Evolutionary conservation across 2,113 vertebrate genomes (phyloP), one percentile per base, ranked within the genome.

Genomic region (Eonycteris spelaea): DNA sequence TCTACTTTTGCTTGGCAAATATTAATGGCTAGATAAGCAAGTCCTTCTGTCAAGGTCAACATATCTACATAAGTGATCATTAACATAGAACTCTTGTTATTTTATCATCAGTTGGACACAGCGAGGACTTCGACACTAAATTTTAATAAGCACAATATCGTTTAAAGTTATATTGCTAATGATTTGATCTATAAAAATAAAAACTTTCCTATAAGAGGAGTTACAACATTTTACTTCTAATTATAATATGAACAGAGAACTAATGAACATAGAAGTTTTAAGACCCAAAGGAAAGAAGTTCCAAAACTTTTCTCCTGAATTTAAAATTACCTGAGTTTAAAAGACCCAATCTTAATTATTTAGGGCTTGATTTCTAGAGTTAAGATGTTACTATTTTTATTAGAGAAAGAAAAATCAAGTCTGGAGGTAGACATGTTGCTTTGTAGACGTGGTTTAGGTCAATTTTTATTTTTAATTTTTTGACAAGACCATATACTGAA

Each of bases 191-290:
- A 7, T n/a, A 77, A 18, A 70, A 90, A 63, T 73, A 84, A 51
- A 93, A 70, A 40, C 28, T 87, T 67, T 90, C 13, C 5, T 94
- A 16, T 9, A 59, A 77, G 57, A 59, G 24, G 48, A 86, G 3
- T 91, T 92, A 40, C 0, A 91, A 35, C 12, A 51, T 93, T 95
- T 95, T 92, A 11, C 21, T 63, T 79, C 59, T 77, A 92, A 77
- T 96, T 92, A 95, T 82, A 92, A 97, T 95, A 93, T 63, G 57
- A 92, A 45, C n/a, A 63, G 9, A 91, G 26, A 86, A 79, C 61
- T 89, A 90, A 84, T 93, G 51, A 51, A 51, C 51, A 51, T 55
- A 84, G 26, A 83, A 77, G 26, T 71, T 86, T 96, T 55, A 93
- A 95, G 94, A 86, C 21, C 38, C n/a, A 65, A 87, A 90, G 30